Conservation (phyloP, 2,888 invertebrate species). For the Argynnis bischoffii region DNA sequence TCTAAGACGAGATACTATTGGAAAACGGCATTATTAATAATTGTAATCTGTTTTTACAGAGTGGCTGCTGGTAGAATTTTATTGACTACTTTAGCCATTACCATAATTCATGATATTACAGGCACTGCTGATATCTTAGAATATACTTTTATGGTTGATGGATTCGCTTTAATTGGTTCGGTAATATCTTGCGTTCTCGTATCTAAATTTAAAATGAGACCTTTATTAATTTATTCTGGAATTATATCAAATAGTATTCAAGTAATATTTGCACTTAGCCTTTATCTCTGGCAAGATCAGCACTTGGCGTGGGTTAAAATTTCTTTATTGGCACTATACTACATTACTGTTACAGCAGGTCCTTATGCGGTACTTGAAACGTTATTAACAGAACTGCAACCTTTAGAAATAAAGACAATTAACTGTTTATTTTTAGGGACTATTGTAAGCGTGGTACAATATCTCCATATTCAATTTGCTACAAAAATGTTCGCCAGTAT, state of each 20-base stretch:
- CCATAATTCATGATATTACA: constrained; percentile 36
- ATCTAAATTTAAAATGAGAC: constrained; percentile 31
- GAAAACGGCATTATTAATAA: constrained; percentile 30
- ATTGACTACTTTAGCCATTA: constrained; percentile 31
- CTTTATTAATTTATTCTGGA: constrained; percentile 32
- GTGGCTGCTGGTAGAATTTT: constrained; percentile 32
- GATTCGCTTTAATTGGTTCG: constrained; percentile 30
- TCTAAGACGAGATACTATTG: constrained; percentile 37
- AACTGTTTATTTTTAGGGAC: constrained; percentile 39
- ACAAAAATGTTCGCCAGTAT: constrained; percentile 41
- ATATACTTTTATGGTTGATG: constrained; percentile 33
- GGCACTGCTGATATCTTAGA: constrained; percentile 30
- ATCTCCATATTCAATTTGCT: constrained; percentile 43
- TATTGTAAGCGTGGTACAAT: constrained; percentile 40
- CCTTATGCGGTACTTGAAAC: constrained; percentile 47
- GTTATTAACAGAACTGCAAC: constrained; percentile 46
- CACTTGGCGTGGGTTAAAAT: constrained; percentile 30
- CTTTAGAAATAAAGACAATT: constrained; percentile 46
- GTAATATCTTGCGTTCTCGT: constrained; percentile 33
- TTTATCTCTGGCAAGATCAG: constrained; percentile 26
- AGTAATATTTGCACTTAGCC: constrained; percentile 19
- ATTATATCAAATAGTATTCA: constrained; percentile 27
- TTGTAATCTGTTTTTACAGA: constrained; percentile 30
- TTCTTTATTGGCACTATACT: constrained; percentile 38
- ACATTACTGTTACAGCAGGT: constrained; percentile 42